Conservation (phyloP, 2,797 vertebrate genomes). For the Sarcophilus harrisii region DNA sequence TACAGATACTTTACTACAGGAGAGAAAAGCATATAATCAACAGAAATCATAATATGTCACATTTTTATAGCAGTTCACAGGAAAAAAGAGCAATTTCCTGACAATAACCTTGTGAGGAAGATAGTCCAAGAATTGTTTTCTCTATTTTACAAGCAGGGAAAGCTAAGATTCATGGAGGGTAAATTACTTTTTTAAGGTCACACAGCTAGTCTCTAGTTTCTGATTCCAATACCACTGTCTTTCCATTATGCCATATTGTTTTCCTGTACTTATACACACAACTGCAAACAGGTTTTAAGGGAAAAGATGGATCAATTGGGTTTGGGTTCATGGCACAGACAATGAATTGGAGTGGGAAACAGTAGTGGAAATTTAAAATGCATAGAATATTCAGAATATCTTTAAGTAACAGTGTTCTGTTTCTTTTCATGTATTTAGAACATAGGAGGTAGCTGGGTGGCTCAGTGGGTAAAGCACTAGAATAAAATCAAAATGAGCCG, state of each 20-base stretch:
- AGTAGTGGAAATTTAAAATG: not conserved
- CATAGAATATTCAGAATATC: not conserved
- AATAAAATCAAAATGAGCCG: not conserved
- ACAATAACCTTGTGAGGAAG: not conserved
- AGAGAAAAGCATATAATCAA: not conserved
- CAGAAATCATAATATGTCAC: not conserved
- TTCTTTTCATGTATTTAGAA: not conserved
- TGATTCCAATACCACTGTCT: not conserved
- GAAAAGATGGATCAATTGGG: not conserved
- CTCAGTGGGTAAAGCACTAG: not conserved
- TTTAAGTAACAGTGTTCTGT: not conserved
- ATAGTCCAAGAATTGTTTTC: not conserved
- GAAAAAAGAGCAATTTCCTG: not conserved
- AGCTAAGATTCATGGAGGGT: not conserved
- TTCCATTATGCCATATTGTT: not conserved
- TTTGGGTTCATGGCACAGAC: not conserved
- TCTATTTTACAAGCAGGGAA: not conserved
- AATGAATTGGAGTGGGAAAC: not conserved
- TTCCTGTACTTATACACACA: not conserved
- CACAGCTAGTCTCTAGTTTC: not conserved
- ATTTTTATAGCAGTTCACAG: not conserved
- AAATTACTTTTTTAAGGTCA: not conserved
- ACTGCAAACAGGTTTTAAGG: not conserved
- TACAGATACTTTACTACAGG: not conserved
- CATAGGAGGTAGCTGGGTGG: not conserved